phyloP scores from a whole-genome alignment of 2,113 vertebrate species.

The Ranitomeya imitator region DNA sequence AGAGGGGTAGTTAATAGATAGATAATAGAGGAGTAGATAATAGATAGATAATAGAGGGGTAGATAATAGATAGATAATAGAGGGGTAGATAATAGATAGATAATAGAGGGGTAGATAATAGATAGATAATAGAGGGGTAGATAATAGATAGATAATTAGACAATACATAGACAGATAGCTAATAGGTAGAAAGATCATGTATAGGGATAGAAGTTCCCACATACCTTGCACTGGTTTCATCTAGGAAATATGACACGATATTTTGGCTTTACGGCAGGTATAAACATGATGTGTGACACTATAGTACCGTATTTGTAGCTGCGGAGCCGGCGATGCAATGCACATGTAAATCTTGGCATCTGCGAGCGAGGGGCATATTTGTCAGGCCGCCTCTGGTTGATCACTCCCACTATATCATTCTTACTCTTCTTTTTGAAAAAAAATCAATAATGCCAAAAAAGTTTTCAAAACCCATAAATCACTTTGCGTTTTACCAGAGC shows the following conservation, averaged over 20 bases:
- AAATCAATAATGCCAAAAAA: constrained; percentile 49
- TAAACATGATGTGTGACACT: background rate
- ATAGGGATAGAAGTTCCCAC: background rate
- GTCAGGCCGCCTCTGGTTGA: background rate
- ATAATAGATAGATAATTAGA: too few species aligned
- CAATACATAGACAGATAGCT: too few species aligned
- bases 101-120: too few species aligned
- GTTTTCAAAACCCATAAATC: constrained; percentile 47
- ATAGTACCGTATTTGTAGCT: background rate
- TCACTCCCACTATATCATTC: background rate
- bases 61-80: too few species aligned
- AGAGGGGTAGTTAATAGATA: too few species aligned
- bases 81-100: too few species aligned
- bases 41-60: too few species aligned
- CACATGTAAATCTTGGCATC: background rate
- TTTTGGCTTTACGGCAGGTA: background rate
- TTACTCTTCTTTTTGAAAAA: background rate
- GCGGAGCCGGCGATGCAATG: background rate
- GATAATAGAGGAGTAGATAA: too few species aligned
- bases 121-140: too few species aligned
- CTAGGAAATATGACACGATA: background rate
- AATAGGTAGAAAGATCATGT: background rate
- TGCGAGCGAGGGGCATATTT: background rate
- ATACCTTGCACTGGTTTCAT: background rate
- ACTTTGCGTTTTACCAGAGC: background rate